A percentile compares a stretch with the other conserved stretches of the same genome.
phyloP scores from a whole-genome alignment of 2,888 invertebrate genomes.

The Cantharis rustica region DNA sequence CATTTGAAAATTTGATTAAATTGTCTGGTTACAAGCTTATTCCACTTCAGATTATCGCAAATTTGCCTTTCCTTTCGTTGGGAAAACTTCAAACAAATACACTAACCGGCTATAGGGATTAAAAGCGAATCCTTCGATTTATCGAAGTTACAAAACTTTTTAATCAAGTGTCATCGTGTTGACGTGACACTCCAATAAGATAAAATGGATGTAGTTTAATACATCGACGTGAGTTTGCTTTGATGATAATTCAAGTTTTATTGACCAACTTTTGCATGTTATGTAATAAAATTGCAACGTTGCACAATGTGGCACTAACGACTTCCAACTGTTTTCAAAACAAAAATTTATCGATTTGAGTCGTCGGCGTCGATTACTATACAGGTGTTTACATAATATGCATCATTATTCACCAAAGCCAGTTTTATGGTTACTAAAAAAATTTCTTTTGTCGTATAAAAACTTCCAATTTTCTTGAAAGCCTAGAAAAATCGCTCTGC shows the following conservation, averaged over 20 bases:
- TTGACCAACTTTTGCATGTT: neutral
- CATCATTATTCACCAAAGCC: neutral
- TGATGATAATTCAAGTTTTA: neutral
- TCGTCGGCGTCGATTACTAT: neutral
- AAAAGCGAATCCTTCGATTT: neutral
- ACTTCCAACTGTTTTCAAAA: neutral
- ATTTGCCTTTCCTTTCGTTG: neutral
- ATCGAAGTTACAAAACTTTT: neutral
- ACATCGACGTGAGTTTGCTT: neutral
- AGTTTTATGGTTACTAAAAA: neutral
- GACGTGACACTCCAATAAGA: neutral
- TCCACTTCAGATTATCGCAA: neutral
- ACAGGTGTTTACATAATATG: neutral
- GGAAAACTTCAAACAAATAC: neutral
- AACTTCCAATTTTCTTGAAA: neutral
- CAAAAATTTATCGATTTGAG: neutral
- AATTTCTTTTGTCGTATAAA: neutral
- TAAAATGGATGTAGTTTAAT: neutral
- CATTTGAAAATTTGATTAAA: neutral
- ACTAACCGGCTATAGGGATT: neutral
- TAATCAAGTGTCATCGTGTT: neutral
- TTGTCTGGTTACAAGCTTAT: neutral
- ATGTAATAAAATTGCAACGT: neutral
- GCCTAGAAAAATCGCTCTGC: neutral
- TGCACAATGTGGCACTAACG: neutral